Evolutionary conservation across 2,797 vertebrate genomes (phyloP).

Genomic region (Enteromius fasciolatus): DNA sequence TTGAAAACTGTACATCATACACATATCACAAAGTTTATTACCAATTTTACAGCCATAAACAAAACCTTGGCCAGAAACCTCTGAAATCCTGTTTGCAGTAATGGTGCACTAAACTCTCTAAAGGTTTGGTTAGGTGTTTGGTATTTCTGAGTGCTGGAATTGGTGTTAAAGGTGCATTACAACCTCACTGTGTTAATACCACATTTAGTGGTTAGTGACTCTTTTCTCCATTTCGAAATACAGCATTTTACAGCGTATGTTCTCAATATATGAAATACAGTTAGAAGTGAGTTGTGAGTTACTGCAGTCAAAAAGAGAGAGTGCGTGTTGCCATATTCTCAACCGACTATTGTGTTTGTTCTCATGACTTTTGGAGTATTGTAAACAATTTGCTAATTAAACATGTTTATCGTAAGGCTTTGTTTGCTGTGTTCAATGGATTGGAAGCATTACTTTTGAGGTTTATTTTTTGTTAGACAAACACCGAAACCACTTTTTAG

Average conservation of each 20-base stretch:
- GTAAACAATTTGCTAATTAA: slow-evolving; percentile 77
- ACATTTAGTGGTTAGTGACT: slow-evolving; percentile 53
- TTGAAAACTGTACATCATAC: neutral
- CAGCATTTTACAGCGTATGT: slow-evolving; percentile 75
- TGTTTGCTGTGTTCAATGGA: slow-evolving; percentile 16
- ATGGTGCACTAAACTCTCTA: slow-evolving; percentile 18
- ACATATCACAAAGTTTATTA: neutral
- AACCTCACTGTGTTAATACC: slow-evolving; percentile 75
- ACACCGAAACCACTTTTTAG: neutral
- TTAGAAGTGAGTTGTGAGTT: slow-evolving; percentile 78
- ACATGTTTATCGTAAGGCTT: slow-evolving; percentile 80
- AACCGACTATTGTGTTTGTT: slow-evolving; percentile 76
- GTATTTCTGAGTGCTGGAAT: slow-evolving; percentile 53
- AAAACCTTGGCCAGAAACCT: neutral
- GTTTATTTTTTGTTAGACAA: neutral
- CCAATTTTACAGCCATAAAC: neutral
- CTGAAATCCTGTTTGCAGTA: slow-evolving; percentile 38
- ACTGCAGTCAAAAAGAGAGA: slow-evolving; percentile 61
- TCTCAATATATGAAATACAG: slow-evolving; percentile 79
- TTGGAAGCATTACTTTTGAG: slow-evolving; percentile 2
- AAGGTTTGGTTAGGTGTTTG: slow-evolving; percentile 23
- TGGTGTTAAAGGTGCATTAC: slow-evolving; percentile 59
- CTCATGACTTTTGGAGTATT: slow-evolving; percentile 78
- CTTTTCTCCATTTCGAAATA: slow-evolving; percentile 65
- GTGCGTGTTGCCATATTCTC: slow-evolving; percentile 81